Conservation (phyloP, 2,888 invertebrate genomes). For the Parapristionchus giblindavisi region DNA sequence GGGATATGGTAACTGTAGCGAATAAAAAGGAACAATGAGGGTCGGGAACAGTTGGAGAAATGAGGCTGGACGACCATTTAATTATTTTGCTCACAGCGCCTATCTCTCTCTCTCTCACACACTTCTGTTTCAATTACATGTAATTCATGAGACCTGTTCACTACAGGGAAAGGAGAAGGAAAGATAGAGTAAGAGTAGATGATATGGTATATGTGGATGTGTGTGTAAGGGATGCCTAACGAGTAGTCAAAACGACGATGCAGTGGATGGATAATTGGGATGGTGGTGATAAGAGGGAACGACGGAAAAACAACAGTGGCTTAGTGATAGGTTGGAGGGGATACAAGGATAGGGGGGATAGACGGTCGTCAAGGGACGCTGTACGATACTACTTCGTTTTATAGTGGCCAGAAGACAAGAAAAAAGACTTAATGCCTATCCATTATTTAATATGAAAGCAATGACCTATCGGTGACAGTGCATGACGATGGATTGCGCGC, state of each 20-base stretch:
- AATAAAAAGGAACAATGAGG: neutral
- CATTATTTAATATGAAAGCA: too few species aligned
- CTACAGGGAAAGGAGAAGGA: constrained; percentile 24
- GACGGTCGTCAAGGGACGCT: too few species aligned
- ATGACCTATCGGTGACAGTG: too few species aligned
- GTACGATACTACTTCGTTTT: too few species aligned
- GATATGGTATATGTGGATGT: constrained; percentile 1
- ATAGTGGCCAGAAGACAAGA: too few species aligned
- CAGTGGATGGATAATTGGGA: neutral
- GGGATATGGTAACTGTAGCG: too few species aligned
- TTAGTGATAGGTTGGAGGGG: neutral
- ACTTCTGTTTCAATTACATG: constrained; percentile 31
- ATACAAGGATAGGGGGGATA: neutral
- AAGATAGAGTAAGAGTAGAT: neutral
- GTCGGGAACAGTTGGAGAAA: neutral
- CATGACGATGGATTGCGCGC: too few species aligned
- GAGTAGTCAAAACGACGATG: constrained; percentile 2
- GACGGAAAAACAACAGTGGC: neutral
- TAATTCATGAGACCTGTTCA: neutral
- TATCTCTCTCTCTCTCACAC: constrained; percentile 15
- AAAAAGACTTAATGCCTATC: too few species aligned
- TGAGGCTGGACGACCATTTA: constrained; percentile 33
- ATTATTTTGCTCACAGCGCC: constrained; percentile 34
- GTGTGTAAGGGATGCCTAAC: neutral
- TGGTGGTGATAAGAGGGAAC: constrained; percentile 7